Conservation (phyloP, 2,888 invertebrate species). For the Phengaris alcon region DNA sequence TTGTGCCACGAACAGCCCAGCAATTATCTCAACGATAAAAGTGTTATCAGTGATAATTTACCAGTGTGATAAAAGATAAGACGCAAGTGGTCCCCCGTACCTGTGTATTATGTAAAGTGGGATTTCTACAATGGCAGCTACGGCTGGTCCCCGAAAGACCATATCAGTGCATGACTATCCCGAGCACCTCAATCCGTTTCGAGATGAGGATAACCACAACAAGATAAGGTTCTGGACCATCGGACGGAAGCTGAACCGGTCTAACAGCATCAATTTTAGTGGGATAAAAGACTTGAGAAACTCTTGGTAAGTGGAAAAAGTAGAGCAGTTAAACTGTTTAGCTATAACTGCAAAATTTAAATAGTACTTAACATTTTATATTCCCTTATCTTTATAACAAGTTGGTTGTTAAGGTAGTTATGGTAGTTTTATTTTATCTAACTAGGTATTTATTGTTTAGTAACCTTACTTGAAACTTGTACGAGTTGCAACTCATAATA, state of each 20-base stretch:
- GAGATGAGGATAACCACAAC: constrained; percentile 83
- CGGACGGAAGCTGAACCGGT: constrained; percentile 73
- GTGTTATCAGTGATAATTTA: constrained; percentile 69
- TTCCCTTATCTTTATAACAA: neutral
- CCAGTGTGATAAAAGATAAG: constrained; percentile 74
- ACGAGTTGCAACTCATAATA: neutral
- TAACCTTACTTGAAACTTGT: neutral
- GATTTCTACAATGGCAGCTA: constrained; percentile 56
- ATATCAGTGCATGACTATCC: constrained; percentile 85
- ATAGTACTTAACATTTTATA: constrained; percentile 3
- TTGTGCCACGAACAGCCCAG: constrained; percentile 61
- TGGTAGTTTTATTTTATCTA: neutral
- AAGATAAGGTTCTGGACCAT: constrained; percentile 81
- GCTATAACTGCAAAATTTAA: neutral
- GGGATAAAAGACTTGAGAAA: constrained; percentile 78
- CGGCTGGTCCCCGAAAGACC: constrained; percentile 70
- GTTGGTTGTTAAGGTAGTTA: neutral
- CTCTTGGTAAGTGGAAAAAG: constrained; percentile 76
- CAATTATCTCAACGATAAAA: constrained; percentile 73
- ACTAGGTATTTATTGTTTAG: neutral
- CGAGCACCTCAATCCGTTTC: constrained; percentile 87
- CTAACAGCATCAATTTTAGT: constrained; percentile 81
- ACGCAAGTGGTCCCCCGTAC: constrained; percentile 53
- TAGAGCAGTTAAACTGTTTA: neutral
- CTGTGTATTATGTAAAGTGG: constrained; percentile 66